A percentile compares a stretch with the other conserved stretches of the same genome.
Evolutionary conservation across 2,797 vertebrate genomes (phyloP).

Genomic region (Gymnocypris eckloni): DNA sequence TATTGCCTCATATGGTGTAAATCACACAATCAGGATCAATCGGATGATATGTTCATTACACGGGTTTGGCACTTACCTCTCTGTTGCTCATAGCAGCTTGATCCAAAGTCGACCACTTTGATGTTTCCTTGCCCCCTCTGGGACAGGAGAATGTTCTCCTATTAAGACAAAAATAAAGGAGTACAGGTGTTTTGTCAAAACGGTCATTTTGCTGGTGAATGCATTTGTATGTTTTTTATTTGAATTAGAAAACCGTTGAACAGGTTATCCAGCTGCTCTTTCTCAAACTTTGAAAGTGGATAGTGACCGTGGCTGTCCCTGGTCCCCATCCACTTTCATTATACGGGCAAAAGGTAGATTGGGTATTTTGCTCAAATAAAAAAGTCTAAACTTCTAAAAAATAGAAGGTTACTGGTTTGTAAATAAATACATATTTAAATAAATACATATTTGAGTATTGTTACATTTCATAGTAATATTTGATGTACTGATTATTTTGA

Average conservation of each 20-base stretch:
- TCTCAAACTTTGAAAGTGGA: neutral
- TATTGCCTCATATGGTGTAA: neutral
- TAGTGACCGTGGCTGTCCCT: neutral
- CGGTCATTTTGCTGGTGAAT: neutral
- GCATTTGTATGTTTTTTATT: neutral
- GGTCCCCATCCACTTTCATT: neutral
- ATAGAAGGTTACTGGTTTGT: neutral
- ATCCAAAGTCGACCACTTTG: slow-evolving; percentile 97
- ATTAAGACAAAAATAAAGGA: slow-evolving; percentile 43
- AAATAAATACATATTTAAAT: neutral
- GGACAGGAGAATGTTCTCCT: slow-evolving; percentile 94
- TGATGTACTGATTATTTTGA: neutral
- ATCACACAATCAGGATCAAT: neutral
- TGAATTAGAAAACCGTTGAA: neutral
- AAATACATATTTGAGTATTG: neutral
- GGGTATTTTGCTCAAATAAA: neutral
- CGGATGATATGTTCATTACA: neutral
- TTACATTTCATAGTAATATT: neutral
- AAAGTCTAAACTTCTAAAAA: neutral
- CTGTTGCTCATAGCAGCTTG: slow-evolving; percentile 94
- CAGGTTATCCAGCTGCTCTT: neutral
- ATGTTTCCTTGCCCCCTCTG: slow-evolving; percentile 90
- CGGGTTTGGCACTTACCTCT: slow-evolving; percentile 79
- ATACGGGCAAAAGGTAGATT: neutral
- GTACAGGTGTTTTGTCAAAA: neutral